phyloP scores from a whole-genome alignment of 2,113 vertebrate genomes.

The Corydoras maculifer region DNA sequence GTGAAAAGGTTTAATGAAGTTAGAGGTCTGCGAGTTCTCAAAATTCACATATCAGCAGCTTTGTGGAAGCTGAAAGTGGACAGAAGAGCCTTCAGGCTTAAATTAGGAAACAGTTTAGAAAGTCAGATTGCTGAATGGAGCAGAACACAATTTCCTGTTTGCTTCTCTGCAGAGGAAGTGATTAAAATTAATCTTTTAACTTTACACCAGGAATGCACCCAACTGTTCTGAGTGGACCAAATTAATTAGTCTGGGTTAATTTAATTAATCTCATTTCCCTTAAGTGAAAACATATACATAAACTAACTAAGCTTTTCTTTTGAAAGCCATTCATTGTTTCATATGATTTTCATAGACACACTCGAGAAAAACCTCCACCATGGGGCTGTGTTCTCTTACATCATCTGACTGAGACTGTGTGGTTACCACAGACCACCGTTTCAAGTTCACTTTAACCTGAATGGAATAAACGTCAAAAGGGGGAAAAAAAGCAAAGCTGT shows the following conservation, averaged over 20 bases:
- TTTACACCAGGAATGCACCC: background rate
- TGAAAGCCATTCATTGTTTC: too few relatives aligned
- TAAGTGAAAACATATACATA: too few relatives aligned
- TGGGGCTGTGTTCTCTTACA: too few relatives aligned
- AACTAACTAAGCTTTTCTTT: too few relatives aligned
- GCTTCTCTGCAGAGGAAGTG: too few relatives aligned
- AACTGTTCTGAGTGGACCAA: too few relatives aligned
- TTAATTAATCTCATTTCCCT: too few relatives aligned
- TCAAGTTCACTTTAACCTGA: background rate
- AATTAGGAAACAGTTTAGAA: background rate
- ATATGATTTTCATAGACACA: too few relatives aligned
- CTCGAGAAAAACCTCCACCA: too few relatives aligned
- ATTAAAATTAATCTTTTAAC: background rate
- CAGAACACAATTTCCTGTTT: background rate
- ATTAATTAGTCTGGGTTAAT: too few relatives aligned
- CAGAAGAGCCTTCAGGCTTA: background rate
- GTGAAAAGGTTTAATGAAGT: background rate
- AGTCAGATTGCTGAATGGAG: background rate
- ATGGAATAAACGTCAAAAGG: background rate
- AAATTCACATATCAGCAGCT: background rate
- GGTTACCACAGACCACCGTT: too few relatives aligned
- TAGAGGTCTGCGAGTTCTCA: background rate
- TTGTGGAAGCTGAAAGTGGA: background rate
- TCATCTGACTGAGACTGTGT: too few relatives aligned
- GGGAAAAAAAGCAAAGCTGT: conserved; percentile 4